phyloP scores from a whole-genome alignment of 2,888 invertebrate species.

The Vannuccia rotundouncinata region DNA sequence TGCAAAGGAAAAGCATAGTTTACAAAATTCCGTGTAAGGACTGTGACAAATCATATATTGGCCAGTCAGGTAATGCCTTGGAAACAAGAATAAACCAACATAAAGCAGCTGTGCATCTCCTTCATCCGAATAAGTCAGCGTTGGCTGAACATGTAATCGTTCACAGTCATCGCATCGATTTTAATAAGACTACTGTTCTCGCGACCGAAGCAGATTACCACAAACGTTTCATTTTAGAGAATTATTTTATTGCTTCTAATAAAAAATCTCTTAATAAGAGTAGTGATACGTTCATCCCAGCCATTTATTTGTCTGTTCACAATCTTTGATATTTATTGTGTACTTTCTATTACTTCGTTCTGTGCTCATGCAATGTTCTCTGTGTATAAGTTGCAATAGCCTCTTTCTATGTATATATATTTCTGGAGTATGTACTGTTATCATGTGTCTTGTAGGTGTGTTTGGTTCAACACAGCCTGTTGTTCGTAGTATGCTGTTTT shows the following conservation, averaged over 20 bases:
- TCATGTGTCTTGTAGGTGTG: not conserved
- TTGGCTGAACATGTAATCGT: slow-evolving; percentile 1
- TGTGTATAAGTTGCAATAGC: slow-evolving; percentile 15
- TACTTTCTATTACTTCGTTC: not conserved
- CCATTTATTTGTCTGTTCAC: slow-evolving; percentile 1
- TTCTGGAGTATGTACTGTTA: too few species aligned
- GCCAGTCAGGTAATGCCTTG: slow-evolving; percentile 26
- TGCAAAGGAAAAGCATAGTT: not conserved
- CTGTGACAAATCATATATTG: slow-evolving; percentile 17
- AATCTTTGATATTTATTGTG: slow-evolving; percentile 5
- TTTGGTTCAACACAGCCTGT: not conserved
- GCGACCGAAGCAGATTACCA: slow-evolving; percentile 24
- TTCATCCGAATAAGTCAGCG: slow-evolving; percentile 15
- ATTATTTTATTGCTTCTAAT: slow-evolving; percentile 10
- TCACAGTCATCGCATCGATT: slow-evolving; percentile 19
- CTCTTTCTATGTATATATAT: slow-evolving; percentile 6
- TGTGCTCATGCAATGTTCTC: slow-evolving; percentile 7
- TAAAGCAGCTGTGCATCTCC: slow-evolving; percentile 17
- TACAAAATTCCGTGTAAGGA: slow-evolving; percentile 2
- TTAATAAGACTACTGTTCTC: slow-evolving; percentile 26
- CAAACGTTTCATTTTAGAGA: slow-evolving; percentile 14
- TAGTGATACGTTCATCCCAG: slow-evolving; percentile 14
- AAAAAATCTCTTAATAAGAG: slow-evolving; percentile 26
- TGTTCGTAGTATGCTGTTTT: not conserved
- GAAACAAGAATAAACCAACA: slow-evolving; percentile 24